These are phyloP conservation scores for Stercorarius parasiticus DNA, from an alignment of 2,113 vertebrate species.

Conservation along the genomic window DNA sequence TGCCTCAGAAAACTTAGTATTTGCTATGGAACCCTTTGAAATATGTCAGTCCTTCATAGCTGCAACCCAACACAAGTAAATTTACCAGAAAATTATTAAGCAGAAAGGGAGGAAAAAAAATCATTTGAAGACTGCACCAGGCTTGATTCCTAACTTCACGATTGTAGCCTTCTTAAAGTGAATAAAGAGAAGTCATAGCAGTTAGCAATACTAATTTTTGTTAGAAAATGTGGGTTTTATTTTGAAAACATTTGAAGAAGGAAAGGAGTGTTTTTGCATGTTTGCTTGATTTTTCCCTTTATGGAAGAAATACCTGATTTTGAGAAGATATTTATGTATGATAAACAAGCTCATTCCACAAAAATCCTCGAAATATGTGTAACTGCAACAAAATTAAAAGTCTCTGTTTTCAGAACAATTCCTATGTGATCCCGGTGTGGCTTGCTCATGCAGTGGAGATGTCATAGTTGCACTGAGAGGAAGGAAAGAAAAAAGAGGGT, in stretches of 20 bases:
- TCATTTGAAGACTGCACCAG: neutral
- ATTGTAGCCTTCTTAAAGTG: neutral
- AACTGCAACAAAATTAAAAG: neutral
- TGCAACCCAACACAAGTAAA: neutral
- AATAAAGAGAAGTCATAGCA: neutral
- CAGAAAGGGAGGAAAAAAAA: neutral
- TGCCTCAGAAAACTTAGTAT: neutral
- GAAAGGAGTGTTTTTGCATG: rapidly evolving
- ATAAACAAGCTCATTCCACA: neutral
- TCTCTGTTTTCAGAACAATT: neutral
- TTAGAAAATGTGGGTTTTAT: neutral
- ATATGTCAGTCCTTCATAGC: neutral
- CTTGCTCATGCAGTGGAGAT: neutral
- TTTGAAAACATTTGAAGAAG: neutral
- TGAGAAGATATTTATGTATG: neutral
- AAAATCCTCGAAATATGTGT: neutral
- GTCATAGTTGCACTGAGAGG: neutral
- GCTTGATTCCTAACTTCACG: neutral
- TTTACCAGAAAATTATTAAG: neutral
- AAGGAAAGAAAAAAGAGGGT: neutral
- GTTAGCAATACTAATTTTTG: neutral
- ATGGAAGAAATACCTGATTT: neutral
- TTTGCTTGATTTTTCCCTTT: neutral
- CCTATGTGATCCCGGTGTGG: neutral
- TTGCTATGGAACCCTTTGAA: neutral